These are phyloP conservation scores for Eudasyphora cyanicolor DNA, from an alignment of 2,888 invertebrate species.

Conservation along the genomic window DNA sequence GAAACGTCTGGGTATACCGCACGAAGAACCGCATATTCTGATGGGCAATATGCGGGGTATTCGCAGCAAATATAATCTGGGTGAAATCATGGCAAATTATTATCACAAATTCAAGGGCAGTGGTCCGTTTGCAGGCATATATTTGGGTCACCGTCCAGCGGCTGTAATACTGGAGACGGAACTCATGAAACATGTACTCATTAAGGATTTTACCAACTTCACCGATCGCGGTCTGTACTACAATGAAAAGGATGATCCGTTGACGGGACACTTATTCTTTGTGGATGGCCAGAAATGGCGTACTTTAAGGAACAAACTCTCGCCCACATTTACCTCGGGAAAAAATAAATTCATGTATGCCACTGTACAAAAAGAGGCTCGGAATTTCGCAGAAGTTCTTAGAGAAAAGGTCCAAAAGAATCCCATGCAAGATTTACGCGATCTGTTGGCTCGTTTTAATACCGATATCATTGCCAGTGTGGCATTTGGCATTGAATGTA, in stretches of 20 bases:
- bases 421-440: slow-evolving; percentile 68
- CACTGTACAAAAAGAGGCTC: slow-evolving; percentile 70
- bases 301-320: slow-evolving; percentile 76
- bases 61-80: slow-evolving; percentile 36
- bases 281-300: slow-evolving; percentile 78
- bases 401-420: slow-evolving; percentile 23
- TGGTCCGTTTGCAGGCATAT: slow-evolving; percentile 71
- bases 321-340: slow-evolving; percentile 80
- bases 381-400: slow-evolving; percentile 55
- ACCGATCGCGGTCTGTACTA: slow-evolving; percentile 72
- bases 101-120: slow-evolving; percentile 69
- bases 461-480: slow-evolving; percentile 80
- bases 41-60: slow-evolving; percentile 56
- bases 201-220: slow-evolving; percentile 72
- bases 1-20: slow-evolving; percentile 59
- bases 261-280: slow-evolving; percentile 73
- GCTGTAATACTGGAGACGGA: slow-evolving; percentile 69
- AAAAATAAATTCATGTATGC: slow-evolving; percentile 80
- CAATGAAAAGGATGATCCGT: slow-evolving; percentile 74
- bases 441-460: slow-evolving; percentile 75
- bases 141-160: slow-evolving; percentile 66
- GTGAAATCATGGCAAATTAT: slow-evolving; percentile 52
- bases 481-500: slow-evolving; percentile 80
- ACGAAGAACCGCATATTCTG: slow-evolving; percentile 54
- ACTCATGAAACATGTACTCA: slow-evolving; percentile 67